Conservation (phyloP, 2,888 invertebrate genomes). For the Dione vanillae region DNA sequence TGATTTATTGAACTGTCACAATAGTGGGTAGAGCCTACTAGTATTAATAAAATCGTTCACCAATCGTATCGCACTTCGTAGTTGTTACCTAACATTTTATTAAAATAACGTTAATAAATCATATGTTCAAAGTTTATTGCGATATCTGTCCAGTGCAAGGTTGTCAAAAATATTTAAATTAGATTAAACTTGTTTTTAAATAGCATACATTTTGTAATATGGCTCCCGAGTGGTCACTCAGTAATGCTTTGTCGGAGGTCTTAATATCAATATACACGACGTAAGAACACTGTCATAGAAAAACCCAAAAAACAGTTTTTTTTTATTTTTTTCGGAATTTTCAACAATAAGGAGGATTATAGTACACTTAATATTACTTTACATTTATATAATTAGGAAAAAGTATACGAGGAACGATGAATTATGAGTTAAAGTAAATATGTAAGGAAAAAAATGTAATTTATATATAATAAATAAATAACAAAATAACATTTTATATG, state of each 20-base stretch:
- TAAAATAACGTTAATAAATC: conserved; percentile 42
- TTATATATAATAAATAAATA: too few relatives aligned
- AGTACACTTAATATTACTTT: too few relatives aligned
- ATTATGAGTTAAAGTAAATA: too few relatives aligned
- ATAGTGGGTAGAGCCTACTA: conserved; percentile 62
- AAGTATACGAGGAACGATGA: too few relatives aligned
- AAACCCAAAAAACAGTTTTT: too few relatives aligned
- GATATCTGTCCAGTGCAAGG: conserved; percentile 33
- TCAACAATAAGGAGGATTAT: too few relatives aligned
- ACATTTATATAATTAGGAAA: too few relatives aligned
- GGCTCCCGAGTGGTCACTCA: background rate
- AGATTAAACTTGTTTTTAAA: conserved; percentile 14
- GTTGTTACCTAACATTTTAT: conserved; percentile 21
- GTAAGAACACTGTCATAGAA: too few relatives aligned
- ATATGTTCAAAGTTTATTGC: conserved; percentile 30
- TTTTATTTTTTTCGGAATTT: too few relatives aligned
- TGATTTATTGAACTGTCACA: conserved; percentile 61
- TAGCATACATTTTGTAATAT: conserved; percentile 6
- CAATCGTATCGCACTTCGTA: conserved; percentile 38
- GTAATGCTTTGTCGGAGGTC: background rate
- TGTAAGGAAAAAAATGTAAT: too few relatives aligned
- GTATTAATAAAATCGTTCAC: conserved; percentile 45
- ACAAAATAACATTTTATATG: too few relatives aligned
- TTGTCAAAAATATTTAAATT: conserved; percentile 37
- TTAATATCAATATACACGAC: background rate